Evolutionary conservation across 2,888 invertebrate species (phyloP).

Genomic region (Nomada flava): DNA sequence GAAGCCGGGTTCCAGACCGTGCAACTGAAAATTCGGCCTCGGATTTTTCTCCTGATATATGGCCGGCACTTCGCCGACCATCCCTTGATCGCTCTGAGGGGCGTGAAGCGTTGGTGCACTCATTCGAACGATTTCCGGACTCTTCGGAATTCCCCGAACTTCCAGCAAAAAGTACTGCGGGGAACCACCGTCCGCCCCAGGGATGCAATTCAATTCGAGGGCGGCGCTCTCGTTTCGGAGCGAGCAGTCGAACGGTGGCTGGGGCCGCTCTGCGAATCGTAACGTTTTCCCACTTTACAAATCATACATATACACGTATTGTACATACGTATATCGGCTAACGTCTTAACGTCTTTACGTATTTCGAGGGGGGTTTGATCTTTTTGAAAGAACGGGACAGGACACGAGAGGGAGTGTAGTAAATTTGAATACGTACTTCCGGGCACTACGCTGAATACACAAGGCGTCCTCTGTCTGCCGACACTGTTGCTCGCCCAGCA

Average conservation of each 20-base stretch:
- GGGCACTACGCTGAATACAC: constrained; percentile 92
- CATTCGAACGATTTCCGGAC: constrained; percentile 78
- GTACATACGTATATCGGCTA: too few relatives aligned
- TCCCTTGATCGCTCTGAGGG: constrained; percentile 79
- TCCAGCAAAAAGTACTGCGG: constrained; percentile 93
- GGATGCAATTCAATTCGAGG: constrained; percentile 90
- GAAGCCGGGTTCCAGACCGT: constrained; percentile 90
- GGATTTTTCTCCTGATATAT: constrained; percentile 80
- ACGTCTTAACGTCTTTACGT: background rate
- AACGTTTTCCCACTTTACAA: constrained; percentile 41
- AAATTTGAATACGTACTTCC: constrained; percentile 87
- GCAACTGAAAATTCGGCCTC: constrained; percentile 89
- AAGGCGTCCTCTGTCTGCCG: constrained; percentile 92
- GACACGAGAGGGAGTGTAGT: background rate
- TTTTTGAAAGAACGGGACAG: too few relatives aligned
- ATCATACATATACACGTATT: too few relatives aligned
- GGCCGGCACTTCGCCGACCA: constrained; percentile 73
- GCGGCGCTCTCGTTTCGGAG: constrained; percentile 88
- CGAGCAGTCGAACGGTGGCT: constrained; percentile 91
- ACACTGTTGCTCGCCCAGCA: constrained; percentile 95
- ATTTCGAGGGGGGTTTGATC: background rate
- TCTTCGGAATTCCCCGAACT: constrained; percentile 84
- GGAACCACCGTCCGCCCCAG: constrained; percentile 93
- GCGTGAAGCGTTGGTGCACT: constrained; percentile 79
- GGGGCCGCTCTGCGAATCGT: constrained; percentile 88